Evolutionary conservation across 2,888 invertebrate genomes (phyloP), one percentile per base, ranked within the genome.

Genomic region (Himalopsyche kuldschensis): DNA sequence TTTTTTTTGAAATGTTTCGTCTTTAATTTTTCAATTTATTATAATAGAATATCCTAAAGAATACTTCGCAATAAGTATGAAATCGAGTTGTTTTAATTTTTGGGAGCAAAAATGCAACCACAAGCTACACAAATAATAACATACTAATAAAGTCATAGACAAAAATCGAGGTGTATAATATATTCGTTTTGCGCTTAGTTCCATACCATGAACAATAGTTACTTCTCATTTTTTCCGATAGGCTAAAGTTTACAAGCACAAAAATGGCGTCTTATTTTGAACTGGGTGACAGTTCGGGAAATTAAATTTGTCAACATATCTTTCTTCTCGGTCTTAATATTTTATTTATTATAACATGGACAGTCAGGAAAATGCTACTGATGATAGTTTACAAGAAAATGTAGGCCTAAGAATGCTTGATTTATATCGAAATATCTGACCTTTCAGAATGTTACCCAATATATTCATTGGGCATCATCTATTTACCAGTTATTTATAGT

Each of bases 401-500:
- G 76, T 76, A 41, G 24, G 41, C 30, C 3, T 10, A 27, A 24
- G 15, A 55, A 27, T 41, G 41, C 11, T 3, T 41, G 11, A 3
- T 69, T 15, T 69, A 10, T 27, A 69, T 69, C 31, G n/a, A 76
- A 76, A 76, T 76, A 35, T 79, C 35, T 84, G 84, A 84, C 84
- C 84, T 84, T 84, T 84, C 47, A 35, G 41, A 78, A 55, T 80
- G 84, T 84, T 84, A 84, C 82, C 80, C 82, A 84, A 84, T 84
- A 81, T 80, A 63, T 82, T 32, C 69, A 75, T 35, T 79, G 79
- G 30, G 80, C 30, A 41, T 75, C 75, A 77, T 84, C 32, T 69
- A 82, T 83, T 86, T 83, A 80, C 82, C 75, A 75, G 86, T 85
- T 86, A 86, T 86, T 86, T 85, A 79, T 86, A 86, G 86, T 86